These are phyloP conservation scores for Mythimna pallens DNA, from an alignment of 2,888 invertebrate genomes.

Conservation along the genomic window DNA sequence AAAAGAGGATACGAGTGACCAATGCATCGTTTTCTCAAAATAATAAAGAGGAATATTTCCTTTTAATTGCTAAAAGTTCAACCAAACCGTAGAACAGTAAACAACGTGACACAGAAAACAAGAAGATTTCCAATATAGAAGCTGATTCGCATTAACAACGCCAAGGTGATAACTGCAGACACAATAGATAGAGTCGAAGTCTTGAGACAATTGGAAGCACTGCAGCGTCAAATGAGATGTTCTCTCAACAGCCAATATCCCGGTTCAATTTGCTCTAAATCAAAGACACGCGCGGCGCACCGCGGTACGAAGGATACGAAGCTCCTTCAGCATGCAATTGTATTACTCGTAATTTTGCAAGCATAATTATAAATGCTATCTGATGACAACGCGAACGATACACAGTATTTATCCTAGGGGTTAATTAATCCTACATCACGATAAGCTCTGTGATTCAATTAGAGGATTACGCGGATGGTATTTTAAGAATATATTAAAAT, in stretches of 20 bases:
- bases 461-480: constrained; percentile 59
- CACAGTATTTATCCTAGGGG: constrained; percentile 67
- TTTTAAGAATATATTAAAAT: constrained; percentile 43
- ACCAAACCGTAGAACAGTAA: constrained; percentile 36
- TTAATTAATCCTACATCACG: constrained; percentile 68
- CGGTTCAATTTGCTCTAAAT: constrained; percentile 89
- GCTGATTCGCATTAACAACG: constrained; percentile 72
- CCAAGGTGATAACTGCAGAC: constrained; percentile 72
- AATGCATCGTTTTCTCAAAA: no score
- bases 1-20: background rate
- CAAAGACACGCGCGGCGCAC: constrained; percentile 73
- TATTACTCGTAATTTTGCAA: constrained; percentile 70
- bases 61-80: background rate
- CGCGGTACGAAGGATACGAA: constrained; percentile 42
- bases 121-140: constrained; percentile 64
- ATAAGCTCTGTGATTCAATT: constrained; percentile 70
- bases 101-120: constrained; percentile 65
- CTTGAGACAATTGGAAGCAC: constrained; percentile 85
- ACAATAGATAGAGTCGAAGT: constrained; percentile 78
- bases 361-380: constrained; percentile 78
- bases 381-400: constrained; percentile 71
- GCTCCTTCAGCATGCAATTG: constrained; percentile 73
- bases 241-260: constrained; percentile 84
- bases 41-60: background rate
- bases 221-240: constrained; percentile 88